A percentile compares a stretch with the other conserved stretches of the same genome.
Conservation (phyloP, 2,113 vertebrate genomes). For the Tragulus kanchil region DNA sequence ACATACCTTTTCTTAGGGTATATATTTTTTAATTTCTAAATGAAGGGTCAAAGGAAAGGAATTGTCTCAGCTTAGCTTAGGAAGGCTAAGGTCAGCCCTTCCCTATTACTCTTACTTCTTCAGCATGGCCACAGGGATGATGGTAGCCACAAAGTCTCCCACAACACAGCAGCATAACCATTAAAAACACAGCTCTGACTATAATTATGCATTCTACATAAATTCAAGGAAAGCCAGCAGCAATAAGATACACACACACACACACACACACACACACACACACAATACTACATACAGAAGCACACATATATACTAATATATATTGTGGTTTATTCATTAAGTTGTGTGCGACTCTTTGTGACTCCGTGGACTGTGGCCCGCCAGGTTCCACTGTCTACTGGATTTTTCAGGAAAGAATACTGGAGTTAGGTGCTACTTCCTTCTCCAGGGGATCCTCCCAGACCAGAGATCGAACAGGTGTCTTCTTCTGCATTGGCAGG, state of each 20-base stretch:
- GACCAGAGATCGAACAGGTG: background rate
- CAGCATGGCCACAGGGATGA: background rate
- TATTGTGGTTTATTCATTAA: background rate
- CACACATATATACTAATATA: background rate
- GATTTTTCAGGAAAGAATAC: background rate
- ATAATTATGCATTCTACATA: background rate
- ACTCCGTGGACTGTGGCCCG: background rate
- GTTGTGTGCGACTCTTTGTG: background rate
- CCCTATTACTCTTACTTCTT: background rate
- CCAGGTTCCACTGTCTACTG: background rate
- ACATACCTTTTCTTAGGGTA: background rate
- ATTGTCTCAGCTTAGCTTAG: background rate
- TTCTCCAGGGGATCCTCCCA: background rate
- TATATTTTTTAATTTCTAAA: background rate
- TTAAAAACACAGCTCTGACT: background rate
- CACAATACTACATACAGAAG: background rate
- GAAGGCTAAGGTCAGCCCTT: background rate
- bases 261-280: background rate
- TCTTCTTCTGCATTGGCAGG: background rate
- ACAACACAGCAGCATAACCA: background rate
- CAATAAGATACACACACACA: background rate
- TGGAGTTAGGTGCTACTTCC: background rate
- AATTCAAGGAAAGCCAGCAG: slow-evolving; percentile 2
- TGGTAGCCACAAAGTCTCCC: background rate
- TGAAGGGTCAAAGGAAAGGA: background rate